phyloP scores from a whole-genome alignment of 1,140 invertebrate species.

The Lepidurus packardi region DNA sequence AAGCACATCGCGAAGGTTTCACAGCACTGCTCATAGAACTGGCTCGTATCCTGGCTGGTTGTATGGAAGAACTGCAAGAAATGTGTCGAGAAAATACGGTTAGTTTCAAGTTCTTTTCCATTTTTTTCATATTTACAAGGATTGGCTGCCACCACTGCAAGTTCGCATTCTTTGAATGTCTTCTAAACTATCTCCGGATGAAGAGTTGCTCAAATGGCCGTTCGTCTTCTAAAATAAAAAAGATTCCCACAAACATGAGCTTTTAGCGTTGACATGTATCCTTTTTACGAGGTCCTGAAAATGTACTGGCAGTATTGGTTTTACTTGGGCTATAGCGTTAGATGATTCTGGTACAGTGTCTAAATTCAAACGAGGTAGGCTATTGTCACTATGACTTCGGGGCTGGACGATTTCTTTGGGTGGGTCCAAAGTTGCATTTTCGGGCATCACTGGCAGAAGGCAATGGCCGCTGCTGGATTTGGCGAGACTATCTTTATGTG shows the following conservation, averaged over 20 bases:
- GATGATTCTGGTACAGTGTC: background rate
- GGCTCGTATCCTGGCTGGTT: slow-evolving; percentile 48
- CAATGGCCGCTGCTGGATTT: background rate
- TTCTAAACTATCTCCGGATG: slow-evolving; percentile 2
- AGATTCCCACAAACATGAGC: background rate
- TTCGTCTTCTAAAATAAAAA: background rate
- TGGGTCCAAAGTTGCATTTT: background rate
- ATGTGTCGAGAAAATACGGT: background rate
- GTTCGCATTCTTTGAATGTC: slow-evolving; percentile 1
- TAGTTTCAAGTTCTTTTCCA: background rate
- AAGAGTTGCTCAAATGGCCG: background rate
- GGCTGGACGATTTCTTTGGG: background rate
- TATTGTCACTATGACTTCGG: background rate
- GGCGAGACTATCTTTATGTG: background rate
- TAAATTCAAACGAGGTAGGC: background rate
- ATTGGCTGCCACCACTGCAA: slow-evolving; percentile 5
- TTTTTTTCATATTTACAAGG: background rate
- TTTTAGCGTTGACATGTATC: background rate
- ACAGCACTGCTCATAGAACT: slow-evolving; percentile 45
- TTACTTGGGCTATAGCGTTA: background rate
- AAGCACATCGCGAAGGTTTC: slow-evolving; percentile 6
- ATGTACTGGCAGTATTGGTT: background rate
- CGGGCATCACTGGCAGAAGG: background rate
- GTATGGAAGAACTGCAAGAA: slow-evolving; percentile 37
- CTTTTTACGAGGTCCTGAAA: background rate